phyloP scores from a whole-genome alignment of 2,113 vertebrate species.

The Bufo bufo region DNA sequence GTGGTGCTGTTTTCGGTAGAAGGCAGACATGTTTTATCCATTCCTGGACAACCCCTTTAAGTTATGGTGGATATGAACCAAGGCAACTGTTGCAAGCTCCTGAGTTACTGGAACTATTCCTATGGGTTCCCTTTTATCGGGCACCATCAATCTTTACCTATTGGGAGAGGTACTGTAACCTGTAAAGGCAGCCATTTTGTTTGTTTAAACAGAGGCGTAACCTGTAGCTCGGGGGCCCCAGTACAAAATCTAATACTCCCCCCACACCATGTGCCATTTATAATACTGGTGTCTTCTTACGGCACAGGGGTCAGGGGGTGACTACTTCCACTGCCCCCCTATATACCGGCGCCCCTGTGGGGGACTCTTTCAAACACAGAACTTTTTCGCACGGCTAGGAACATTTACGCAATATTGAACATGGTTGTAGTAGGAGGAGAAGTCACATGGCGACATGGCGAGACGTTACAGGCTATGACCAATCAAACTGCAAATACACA shows the following conservation, averaged over 20 bases:
- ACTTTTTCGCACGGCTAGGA: neutral
- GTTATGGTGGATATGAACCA: neutral
- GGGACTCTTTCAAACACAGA: neutral
- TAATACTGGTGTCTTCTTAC: neutral
- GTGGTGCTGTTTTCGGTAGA: neutral
- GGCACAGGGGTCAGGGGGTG: no score
- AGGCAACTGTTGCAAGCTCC: neutral
- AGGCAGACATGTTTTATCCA: neutral
- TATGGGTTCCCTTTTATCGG: no score
- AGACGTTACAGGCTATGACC: neutral
- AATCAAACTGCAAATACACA: neutral
- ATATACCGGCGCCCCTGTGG: neutral
- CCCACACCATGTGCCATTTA: neutral
- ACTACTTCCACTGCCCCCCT: no score
- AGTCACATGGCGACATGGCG: neutral
- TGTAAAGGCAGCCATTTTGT: neutral
- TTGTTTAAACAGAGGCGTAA: neutral
- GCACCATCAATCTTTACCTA: neutral
- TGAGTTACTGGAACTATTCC: no score
- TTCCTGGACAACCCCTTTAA: no score
- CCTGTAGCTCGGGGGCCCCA: neutral
- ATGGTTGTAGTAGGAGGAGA: neutral
- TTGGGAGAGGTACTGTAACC: no score
- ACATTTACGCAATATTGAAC: slow-evolving; percentile 9
- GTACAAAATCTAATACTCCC: neutral